Evolutionary conservation across 2,797 vertebrate genomes (phyloP).

Genomic region (Myioborus melanocephalus): DNA sequence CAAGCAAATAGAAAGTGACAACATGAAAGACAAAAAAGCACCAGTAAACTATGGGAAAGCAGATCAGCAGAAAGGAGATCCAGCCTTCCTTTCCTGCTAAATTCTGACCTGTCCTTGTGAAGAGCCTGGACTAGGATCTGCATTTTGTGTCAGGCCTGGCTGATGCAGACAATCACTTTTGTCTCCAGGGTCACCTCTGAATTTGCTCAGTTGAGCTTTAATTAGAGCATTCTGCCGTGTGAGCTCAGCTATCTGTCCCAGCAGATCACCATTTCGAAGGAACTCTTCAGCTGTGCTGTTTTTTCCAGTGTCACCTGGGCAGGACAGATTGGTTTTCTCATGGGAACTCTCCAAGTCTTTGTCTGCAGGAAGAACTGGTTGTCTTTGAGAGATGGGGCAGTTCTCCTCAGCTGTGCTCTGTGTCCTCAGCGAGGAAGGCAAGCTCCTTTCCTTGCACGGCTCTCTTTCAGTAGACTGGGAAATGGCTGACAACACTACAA

Average conservation of each 20-base stretch:
- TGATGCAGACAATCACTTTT: constrained; percentile 30
- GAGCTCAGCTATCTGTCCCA: constrained; percentile 81
- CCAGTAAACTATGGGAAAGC: not conserved
- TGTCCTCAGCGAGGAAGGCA: not conserved
- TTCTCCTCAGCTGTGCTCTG: constrained; percentile 44
- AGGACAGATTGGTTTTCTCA: not conserved
- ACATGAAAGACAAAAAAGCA: not conserved
- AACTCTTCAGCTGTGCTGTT: not conserved
- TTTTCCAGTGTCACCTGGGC: not conserved
- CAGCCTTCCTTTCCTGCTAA: not conserved
- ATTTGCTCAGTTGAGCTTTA: constrained; percentile 77
- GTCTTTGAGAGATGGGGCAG: constrained; percentile 30
- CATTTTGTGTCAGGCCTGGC: not conserved
- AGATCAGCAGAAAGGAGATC: not conserved
- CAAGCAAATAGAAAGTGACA: not conserved
- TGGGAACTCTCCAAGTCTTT: constrained; percentile 43
- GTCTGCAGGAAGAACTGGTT: constrained; percentile 20
- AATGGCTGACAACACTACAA: constrained; percentile 34
- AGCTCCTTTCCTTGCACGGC: constrained; percentile 38
- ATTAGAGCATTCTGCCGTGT: constrained; percentile 82
- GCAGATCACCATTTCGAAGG: constrained; percentile 65
- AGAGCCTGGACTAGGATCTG: not conserved
- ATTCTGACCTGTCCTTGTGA: constrained; percentile 51
- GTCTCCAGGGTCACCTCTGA: constrained; percentile 23
- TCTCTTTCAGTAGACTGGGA: constrained; percentile 37